Evolutionary conservation across 2,888 invertebrate species (phyloP).

Genomic region (Plemyria rubiginata): DNA sequence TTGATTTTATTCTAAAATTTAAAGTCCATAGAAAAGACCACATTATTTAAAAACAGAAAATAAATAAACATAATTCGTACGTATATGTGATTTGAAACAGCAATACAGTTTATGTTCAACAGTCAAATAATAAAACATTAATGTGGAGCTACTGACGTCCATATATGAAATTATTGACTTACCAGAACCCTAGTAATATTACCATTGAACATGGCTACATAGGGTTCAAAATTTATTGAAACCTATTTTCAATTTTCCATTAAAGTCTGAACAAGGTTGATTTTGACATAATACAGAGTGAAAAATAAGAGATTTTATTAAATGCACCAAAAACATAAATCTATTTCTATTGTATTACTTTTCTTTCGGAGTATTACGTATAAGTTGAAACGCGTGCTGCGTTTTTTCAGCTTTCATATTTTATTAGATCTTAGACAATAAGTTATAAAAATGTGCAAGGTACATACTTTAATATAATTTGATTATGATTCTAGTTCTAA

Average conservation of each 20-base stretch:
- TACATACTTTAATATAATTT: background rate
- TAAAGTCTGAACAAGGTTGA: background rate
- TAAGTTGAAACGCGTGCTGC: background rate
- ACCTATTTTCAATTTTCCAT: too few species aligned
- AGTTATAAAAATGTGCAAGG: background rate
- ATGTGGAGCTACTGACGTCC: background rate
- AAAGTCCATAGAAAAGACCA: slow-evolving; percentile 28
- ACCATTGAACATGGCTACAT: background rate
- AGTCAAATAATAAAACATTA: background rate
- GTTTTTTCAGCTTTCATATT: background rate
- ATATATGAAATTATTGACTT: background rate
- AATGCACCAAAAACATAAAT: too few species aligned
- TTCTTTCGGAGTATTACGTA: background rate
- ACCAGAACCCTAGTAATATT: background rate
- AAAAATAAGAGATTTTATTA: too few species aligned
- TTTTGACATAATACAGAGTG: background rate
- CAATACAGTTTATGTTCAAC: background rate
- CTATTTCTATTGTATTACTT: too few species aligned
- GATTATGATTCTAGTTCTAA: background rate
- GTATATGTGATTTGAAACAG: background rate
- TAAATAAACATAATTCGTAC: background rate
- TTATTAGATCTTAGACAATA: background rate
- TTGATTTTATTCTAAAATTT: slow-evolving; percentile 14
- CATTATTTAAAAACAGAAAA: slow-evolving; percentile 6
- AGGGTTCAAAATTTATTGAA: too few species aligned